phyloP scores from a whole-genome alignment of 2,888 invertebrate species.

The Drepana falcataria region DNA sequence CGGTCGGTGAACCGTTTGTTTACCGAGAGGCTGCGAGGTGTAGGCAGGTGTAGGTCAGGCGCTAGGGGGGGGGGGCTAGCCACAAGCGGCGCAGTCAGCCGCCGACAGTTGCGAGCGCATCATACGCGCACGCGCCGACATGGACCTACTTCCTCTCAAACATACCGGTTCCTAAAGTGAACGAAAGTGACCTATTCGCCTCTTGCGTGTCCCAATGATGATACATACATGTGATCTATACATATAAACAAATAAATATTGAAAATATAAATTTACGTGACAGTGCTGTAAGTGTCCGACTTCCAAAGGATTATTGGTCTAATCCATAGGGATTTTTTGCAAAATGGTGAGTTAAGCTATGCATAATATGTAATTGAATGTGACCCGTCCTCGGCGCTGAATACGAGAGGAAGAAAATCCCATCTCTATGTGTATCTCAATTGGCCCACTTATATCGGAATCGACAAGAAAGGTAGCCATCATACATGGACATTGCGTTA shows the following conservation, averaged over 20 bases:
- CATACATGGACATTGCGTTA: no score
- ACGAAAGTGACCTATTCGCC: conserved; percentile 56
- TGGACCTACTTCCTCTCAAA: conserved; percentile 43
- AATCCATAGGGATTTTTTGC: conserved; percentile 27
- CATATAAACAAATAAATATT: conserved; percentile 14
- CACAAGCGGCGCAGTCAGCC: conserved; percentile 46
- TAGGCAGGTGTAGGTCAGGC: conserved; percentile 68
- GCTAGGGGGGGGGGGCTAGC: conserved; percentile 45
- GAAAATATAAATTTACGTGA: conserved; percentile 34
- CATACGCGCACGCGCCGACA: conserved; percentile 46
- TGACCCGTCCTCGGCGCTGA: conserved; percentile 13
- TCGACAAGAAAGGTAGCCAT: no score
- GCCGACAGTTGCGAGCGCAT: conserved; percentile 56
- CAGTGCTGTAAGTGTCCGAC: conserved; percentile 56
- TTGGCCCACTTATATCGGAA: conserved; percentile 45
- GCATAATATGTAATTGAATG: conserved; percentile 3
- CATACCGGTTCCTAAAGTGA: conserved; percentile 34
- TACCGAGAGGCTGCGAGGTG: conserved; percentile 51
- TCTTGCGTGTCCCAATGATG: conserved; percentile 58
- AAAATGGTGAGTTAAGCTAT: conserved; percentile 49
- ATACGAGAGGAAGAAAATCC: conserved; percentile 38
- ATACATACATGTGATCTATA: conserved; percentile 45
- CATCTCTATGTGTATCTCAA: conserved; percentile 39
- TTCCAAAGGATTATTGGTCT: conserved; percentile 45
- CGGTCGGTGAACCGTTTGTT: conserved; percentile 78